These are phyloP conservation scores for Tiliacea citrago DNA, from an alignment of 2,888 invertebrate genomes.

Conservation along the genomic window DNA sequence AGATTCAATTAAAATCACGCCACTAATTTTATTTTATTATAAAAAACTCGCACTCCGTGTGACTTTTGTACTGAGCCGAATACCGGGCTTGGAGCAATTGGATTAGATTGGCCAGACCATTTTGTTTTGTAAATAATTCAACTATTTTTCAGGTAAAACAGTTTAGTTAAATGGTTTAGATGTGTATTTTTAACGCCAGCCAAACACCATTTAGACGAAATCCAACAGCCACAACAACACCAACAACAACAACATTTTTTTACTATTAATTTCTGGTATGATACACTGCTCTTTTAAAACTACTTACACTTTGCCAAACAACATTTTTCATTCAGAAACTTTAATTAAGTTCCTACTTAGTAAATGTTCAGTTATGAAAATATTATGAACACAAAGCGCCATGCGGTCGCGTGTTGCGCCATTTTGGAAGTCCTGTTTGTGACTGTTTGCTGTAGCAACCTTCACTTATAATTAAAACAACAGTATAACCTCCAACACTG, in stretches of 20 bases:
- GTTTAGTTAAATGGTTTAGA: background rate
- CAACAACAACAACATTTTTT: background rate
- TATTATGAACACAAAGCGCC: slow-evolving; percentile 22
- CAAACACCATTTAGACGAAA: background rate
- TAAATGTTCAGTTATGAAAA: slow-evolving; percentile 17
- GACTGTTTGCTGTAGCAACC: slow-evolving; percentile 39
- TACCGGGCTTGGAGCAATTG: too few species aligned
- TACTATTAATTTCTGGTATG: background rate
- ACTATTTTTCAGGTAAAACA: background rate
- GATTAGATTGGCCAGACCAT: background rate
- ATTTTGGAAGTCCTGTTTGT: slow-evolving; percentile 46
- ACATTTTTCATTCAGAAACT: slow-evolving; percentile 25
- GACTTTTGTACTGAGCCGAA: background rate
- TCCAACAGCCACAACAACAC: too few species aligned
- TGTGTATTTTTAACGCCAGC: background rate
- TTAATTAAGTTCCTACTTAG: slow-evolving; percentile 20
- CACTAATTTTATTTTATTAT: background rate
- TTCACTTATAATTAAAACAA: slow-evolving; percentile 40
- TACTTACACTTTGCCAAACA: background rate
- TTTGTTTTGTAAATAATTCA: background rate
- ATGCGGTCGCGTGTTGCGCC: slow-evolving; percentile 37
- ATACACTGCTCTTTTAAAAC: background rate
- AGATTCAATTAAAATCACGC: background rate
- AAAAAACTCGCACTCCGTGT: background rate
- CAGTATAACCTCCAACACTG: slow-evolving; percentile 10